A percentile compares a stretch with the other conserved stretches of the same genome.
Conservation (phyloP, 2,888 invertebrate species). For the Chromoteleia sp. region DNA sequence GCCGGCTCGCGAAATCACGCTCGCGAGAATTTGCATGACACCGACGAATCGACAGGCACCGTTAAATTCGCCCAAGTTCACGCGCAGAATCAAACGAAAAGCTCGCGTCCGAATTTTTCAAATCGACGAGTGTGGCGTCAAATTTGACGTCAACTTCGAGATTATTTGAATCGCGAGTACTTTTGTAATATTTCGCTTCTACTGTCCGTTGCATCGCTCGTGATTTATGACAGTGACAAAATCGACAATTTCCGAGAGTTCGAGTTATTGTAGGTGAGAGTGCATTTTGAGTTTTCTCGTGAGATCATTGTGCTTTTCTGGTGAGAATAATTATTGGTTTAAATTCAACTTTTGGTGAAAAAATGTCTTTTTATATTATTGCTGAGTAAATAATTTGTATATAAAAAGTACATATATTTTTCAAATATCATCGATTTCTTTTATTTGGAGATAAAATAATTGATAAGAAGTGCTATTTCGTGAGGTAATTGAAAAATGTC, state of each 20-base stretch:
- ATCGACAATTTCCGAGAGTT: background rate
- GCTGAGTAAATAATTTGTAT: too few relatives aligned
- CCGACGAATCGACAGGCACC: slow-evolving; percentile 14
- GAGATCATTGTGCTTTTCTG: too few relatives aligned
- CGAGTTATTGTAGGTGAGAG: slow-evolving; percentile 32
- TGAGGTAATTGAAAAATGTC: too few relatives aligned
- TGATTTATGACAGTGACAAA: slow-evolving; percentile 51
- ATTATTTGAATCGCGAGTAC: slow-evolving; percentile 11
- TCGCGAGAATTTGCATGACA: slow-evolving; percentile 53
- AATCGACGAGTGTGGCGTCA: slow-evolving; percentile 49
- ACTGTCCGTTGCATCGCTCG: background rate
- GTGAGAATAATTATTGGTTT: too few relatives aligned
- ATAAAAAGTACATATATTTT: too few relatives aligned
- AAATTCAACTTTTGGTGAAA: too few relatives aligned
- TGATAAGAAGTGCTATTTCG: too few relatives aligned
- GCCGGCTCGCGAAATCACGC: slow-evolving; percentile 49
- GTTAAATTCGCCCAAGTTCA: slow-evolving; percentile 19
- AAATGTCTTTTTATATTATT: too few relatives aligned
- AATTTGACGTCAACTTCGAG: slow-evolving; percentile 44
- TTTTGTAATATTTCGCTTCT: background rate
- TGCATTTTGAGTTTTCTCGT: slow-evolving; percentile 10
- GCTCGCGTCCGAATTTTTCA: slow-evolving; percentile 27
- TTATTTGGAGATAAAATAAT: too few relatives aligned
- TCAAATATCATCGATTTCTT: too few relatives aligned
- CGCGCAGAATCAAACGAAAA: slow-evolving; percentile 39